phyloP scores from a whole-genome alignment of 2,888 invertebrate species.

The Meliscaeva auricollis region DNA sequence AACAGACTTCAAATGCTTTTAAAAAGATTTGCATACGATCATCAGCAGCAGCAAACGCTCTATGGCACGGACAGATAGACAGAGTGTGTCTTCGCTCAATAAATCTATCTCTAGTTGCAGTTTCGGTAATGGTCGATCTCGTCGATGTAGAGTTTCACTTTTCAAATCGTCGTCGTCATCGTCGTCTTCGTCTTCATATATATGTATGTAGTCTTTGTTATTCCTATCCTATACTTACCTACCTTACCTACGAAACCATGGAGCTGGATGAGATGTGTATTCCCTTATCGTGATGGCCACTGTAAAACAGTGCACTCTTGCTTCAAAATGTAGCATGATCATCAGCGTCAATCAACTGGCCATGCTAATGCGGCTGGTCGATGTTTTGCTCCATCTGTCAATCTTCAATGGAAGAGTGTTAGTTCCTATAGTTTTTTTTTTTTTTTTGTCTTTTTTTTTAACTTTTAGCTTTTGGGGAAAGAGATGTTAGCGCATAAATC shows the following conservation, averaged over 20 bases:
- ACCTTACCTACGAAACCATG: neutral
- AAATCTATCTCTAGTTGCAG: conserved; percentile 63
- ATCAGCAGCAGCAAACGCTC: conserved; percentile 7
- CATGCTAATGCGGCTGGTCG: conserved; percentile 71
- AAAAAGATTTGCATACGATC: conserved; percentile 71
- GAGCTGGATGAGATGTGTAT: conserved; percentile 56
- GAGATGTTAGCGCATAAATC: conserved; percentile 75
- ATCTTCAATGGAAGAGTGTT: conserved; percentile 67
- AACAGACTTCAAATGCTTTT: conserved; percentile 44
- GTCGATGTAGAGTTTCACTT: conserved; percentile 49
- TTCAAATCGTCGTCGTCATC: conserved; percentile 35
- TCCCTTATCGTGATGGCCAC: conserved; percentile 76
- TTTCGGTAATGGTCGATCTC: conserved; percentile 64
- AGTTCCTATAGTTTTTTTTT: conserved; percentile 44
- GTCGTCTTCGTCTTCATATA: conserved; percentile 3
- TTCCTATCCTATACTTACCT: neutral
- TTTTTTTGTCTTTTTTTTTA: neutral
- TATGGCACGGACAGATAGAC: conserved; percentile 28
- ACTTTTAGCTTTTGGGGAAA: conserved; percentile 40
- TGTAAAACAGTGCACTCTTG: conserved; percentile 63
- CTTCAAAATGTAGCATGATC: conserved; percentile 68
- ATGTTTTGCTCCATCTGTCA: conserved; percentile 75
- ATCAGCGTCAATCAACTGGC: conserved; percentile 76
- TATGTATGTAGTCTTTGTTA: neutral
- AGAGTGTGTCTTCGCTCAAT: conserved; percentile 71